phyloP scores from a whole-genome alignment of 2,797 vertebrate species.

The Acanthurus leucopareius region DNA sequence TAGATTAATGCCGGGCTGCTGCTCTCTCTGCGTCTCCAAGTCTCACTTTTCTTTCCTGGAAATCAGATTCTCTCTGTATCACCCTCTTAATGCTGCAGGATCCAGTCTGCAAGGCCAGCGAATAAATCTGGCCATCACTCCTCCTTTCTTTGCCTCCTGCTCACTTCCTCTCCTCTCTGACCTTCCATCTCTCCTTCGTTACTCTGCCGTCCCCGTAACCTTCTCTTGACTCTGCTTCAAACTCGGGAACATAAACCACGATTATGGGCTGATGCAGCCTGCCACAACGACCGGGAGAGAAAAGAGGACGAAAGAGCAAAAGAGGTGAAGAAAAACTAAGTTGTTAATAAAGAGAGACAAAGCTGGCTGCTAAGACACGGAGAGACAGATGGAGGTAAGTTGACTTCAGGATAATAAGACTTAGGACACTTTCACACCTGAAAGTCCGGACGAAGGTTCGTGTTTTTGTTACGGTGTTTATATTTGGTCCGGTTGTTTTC shows the following conservation, averaged over 20 bases:
- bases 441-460: no score
- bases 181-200: slow-evolving; percentile 31
- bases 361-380: not conserved
- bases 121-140: slow-evolving; percentile 30
- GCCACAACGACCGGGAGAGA: not conserved
- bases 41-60: slow-evolving; percentile 20
- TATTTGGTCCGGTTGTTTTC: no score
- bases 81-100: slow-evolving; percentile 17
- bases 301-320: not conserved
- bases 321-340: not conserved
- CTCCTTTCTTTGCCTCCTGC: not conserved
- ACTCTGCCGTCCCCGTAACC: slow-evolving; percentile 20
- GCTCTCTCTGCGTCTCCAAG: slow-evolving; percentile 4
- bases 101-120: slow-evolving; percentile 27
- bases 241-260: slow-evolving; percentile 27
- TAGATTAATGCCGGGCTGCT: not conserved
- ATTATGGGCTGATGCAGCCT: slow-evolving; percentile 18
- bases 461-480: no score
- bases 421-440: no score
- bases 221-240: slow-evolving; percentile 36
- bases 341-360: not conserved
- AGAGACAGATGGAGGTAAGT: not conserved
- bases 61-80: slow-evolving; percentile 42
- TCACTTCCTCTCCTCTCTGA: slow-evolving; percentile 24
- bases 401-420: not conserved